Evolutionary conservation across 2,888 invertebrate genomes (phyloP).

Genomic region (Machimus rusticus): DNA sequence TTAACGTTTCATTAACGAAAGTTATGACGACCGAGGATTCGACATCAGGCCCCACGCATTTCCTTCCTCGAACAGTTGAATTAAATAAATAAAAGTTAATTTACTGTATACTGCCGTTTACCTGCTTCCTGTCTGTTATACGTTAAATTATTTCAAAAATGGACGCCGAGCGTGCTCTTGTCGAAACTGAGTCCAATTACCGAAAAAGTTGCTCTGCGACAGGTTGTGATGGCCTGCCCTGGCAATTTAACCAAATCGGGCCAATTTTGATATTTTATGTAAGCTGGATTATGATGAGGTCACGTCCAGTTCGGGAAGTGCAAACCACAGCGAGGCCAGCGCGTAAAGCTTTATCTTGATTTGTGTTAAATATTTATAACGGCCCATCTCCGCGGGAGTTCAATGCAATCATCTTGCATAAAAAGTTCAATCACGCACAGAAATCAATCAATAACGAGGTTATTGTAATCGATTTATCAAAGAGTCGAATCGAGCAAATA

Average conservation of each 20-base stretch:
- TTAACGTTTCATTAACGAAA: background rate
- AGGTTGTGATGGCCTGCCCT: background rate
- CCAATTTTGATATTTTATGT: background rate
- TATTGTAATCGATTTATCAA: slow-evolving; percentile 40
- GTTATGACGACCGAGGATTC: background rate
- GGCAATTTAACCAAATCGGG: background rate
- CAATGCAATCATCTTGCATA: slow-evolving; percentile 28
- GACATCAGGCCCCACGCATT: background rate
- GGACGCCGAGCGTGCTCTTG: background rate
- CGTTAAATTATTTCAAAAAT: background rate
- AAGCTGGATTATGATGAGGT: slow-evolving; percentile 3
- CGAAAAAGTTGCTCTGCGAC: background rate
- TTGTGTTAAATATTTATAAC: slow-evolving; percentile 37
- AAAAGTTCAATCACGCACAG: slow-evolving; percentile 36
- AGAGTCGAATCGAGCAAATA: slow-evolving; percentile 30
- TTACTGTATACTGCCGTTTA: background rate
- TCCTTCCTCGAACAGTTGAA: background rate
- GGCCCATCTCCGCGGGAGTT: background rate
- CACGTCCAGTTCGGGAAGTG: slow-evolving; percentile 1
- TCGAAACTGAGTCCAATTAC: background rate
- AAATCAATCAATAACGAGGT: slow-evolving; percentile 39
- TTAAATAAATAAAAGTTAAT: background rate
- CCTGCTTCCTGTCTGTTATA: background rate
- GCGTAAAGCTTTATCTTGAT: background rate
- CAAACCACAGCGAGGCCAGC: slow-evolving; percentile 1